Evolutionary conservation across 2,797 vertebrate genomes (phyloP), one percentile per base, ranked within the genome.

Genomic region (Rachycentron canadum): DNA sequence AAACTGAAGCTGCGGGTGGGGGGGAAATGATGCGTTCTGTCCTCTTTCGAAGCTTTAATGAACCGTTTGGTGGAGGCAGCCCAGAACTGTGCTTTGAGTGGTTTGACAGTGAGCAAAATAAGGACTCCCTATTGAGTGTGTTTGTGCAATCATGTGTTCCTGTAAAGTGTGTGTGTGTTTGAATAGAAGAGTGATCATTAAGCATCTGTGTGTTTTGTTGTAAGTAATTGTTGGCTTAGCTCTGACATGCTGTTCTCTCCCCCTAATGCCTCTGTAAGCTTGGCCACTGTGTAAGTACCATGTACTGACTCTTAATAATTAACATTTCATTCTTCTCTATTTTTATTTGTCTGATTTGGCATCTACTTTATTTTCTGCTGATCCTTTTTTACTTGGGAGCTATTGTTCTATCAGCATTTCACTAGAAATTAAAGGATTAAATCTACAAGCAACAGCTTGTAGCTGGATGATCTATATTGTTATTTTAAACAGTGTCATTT

Each of bases 221-320:
- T 73, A 79, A 41, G 25, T 90, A 85, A 91, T 87, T 86, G 86
- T 85, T 88, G 89, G 87, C 81, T 93, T 88, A 92, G 84, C 90
- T 91, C 91, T 97, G 90, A 96, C 94, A 70, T 91, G 88, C 93
- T 93, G 84, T 87, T 95, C 91, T 96, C 89, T 94, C 92, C 90
- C 90, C 91, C 75, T 93, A 93, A 91, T 95, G 97, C 97, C 90
- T 94, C 93, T 95, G 85, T 95, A 95, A 99, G 98, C 97, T 99
- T 95, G 97, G 98, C 95, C 96, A 98, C 93, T 99, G 98, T 96
- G 97, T 99, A 98, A 99, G 97, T 99, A 96, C 73, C 88, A 88
- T 57, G 65, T 82, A 78, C 85, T 93, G 73, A 49, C 38, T 90
- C 85, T 84, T 83, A 74, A 72, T 74, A 79, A 86, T 88, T 81